Evolutionary conservation across 2,888 invertebrate genomes (phyloP).

Genomic region (Andricus quercusramuli): DNA sequence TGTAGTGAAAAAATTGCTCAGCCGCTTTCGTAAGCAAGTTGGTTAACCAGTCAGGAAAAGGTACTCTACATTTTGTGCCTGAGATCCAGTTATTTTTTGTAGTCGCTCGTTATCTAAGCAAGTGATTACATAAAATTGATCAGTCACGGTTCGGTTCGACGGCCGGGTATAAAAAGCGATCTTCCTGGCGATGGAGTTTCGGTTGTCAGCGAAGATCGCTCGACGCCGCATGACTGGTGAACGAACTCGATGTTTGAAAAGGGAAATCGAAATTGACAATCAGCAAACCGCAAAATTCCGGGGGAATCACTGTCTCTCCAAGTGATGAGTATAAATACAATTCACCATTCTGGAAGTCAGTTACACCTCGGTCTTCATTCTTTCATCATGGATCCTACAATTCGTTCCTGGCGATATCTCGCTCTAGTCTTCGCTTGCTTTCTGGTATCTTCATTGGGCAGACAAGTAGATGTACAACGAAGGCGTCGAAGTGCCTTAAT

Average conservation of each 20-base stretch:
- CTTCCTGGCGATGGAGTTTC: not conserved
- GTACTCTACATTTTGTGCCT: not conserved
- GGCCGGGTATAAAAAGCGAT: not conserved
- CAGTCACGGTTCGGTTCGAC: not conserved
- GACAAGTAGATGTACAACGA: not conserved
- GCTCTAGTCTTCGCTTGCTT: not conserved
- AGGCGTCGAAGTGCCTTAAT: not conserved
- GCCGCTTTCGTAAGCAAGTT: not conserved
- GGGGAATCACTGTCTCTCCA: conserved; percentile 2
- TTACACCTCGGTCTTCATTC: not conserved
- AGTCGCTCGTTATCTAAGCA: not conserved
- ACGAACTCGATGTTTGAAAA: not conserved
- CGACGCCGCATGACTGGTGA: not conserved
- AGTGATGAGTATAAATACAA: not conserved
- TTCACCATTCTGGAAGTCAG: not conserved
- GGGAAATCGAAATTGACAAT: not conserved
- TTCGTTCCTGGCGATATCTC: not conserved
- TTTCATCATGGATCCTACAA: not conserved
- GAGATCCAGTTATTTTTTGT: not conserved
- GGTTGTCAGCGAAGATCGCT: not conserved
- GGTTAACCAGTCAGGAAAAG: not conserved
- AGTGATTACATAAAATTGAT: not conserved
- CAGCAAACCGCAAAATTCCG: not conserved
- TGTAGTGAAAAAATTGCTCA: not conserved
- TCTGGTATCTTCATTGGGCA: not conserved